These are phyloP conservation scores for Diadema setosum DNA, from an alignment of 35 echinoderm and acorn worm genomes.

Conservation along the genomic window DNA sequence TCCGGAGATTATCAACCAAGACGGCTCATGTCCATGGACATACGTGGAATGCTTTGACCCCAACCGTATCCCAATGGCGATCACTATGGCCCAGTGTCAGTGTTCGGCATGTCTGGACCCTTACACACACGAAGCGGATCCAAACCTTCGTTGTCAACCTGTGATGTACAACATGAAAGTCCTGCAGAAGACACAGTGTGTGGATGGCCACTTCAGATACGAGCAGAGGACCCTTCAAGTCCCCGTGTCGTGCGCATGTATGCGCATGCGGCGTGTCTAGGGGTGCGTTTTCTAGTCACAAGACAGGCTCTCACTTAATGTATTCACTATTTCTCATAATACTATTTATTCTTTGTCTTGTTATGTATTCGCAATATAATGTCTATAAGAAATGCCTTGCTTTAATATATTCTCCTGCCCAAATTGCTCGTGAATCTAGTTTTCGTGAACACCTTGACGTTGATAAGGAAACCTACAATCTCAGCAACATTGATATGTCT, in stretches of 20 bases:
- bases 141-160: not conserved
- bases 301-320: no score
- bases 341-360: no score
- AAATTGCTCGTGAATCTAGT: no score
- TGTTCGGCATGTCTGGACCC: not conserved
- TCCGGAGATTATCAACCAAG: not conserved
- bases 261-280: no score
- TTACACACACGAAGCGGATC: not conserved
- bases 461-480: no score
- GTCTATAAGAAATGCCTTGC: no score
- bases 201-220: not conserved
- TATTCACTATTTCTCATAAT: no score
- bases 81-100: slow-evolving; percentile 10
- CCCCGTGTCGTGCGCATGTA: not conserved
- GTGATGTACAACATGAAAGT: not conserved
- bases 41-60: not conserved
- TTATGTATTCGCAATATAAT: no score
- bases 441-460: no score
- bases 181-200: not conserved
- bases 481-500: no score
- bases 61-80: not conserved
- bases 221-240: not conserved
- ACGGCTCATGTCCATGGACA: not conserved
- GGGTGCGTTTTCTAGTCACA: no score
- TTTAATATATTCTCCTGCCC: no score